These are phyloP conservation scores for Microcebus griseorufus DNA, from an alignment of 2,113 vertebrate species.

Conservation along the genomic window DNA sequence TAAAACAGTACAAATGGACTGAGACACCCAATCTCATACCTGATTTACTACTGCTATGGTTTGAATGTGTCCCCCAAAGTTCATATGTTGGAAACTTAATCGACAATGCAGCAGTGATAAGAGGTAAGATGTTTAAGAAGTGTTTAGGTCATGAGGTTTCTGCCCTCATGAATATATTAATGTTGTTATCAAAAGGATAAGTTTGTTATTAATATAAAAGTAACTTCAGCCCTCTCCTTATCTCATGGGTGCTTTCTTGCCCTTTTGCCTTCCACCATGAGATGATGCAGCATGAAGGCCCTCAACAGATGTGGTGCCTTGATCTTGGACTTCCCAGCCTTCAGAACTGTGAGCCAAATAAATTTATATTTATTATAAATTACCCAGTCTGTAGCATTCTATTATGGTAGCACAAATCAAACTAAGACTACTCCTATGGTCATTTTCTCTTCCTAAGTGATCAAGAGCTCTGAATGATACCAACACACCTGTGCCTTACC, in stretches of 20 bases:
- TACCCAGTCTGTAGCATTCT: background rate
- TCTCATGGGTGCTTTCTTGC: background rate
- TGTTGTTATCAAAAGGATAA: background rate
- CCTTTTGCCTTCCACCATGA: background rate
- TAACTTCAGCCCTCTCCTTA: background rate
- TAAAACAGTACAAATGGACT: background rate
- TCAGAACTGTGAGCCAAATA: background rate
- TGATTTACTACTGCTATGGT: background rate
- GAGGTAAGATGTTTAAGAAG: background rate
- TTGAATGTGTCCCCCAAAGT: background rate
- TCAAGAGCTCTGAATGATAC: background rate
- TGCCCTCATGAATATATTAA: background rate
- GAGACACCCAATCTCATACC: background rate
- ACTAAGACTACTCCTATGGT: background rate
- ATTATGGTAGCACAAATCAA: background rate
- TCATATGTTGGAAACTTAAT: background rate
- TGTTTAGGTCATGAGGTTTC: background rate
- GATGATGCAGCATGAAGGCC: background rate
- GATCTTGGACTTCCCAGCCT: background rate
- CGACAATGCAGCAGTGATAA: background rate
- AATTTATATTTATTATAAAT: background rate
- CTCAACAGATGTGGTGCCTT: background rate
- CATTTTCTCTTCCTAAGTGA: background rate
- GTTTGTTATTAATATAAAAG: background rate
- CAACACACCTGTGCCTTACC: background rate